Evolutionary conservation across 2,113 vertebrate species (phyloP).

Genomic region (Bambusicola thoracicus): DNA sequence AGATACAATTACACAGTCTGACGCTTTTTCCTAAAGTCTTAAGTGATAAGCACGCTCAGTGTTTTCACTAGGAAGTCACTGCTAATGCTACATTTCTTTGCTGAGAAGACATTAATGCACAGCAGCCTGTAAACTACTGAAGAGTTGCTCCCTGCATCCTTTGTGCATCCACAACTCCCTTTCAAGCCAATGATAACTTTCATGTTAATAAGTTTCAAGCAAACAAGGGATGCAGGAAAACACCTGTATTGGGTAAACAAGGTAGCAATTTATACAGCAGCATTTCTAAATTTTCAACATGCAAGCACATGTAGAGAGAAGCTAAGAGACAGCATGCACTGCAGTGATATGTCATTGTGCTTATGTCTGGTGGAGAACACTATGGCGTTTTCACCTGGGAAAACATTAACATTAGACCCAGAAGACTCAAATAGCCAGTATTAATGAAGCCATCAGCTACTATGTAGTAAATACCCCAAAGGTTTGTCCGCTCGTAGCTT

Average conservation of each 20-base stretch:
- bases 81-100: slow-evolving; percentile 65
- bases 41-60: slow-evolving; percentile 63
- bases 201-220: background rate
- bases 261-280: slow-evolving; percentile 46
- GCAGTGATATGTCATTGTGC: slow-evolving; percentile 44
- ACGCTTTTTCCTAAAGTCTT: slow-evolving; percentile 48
- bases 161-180: slow-evolving; percentile 2
- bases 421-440: slow-evolving; percentile 19
- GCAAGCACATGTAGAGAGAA: slow-evolving; percentile 23
- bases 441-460: slow-evolving; percentile 33
- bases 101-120: slow-evolving; percentile 47
- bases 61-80: slow-evolving; percentile 65
- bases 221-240: slow-evolving; percentile 2
- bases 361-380: slow-evolving; percentile 46
- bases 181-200: background rate
- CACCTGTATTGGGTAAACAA: slow-evolving; percentile 6
- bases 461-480: slow-evolving; percentile 11
- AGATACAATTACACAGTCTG: slow-evolving; percentile 42
- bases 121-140: slow-evolving; percentile 51
- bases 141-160: slow-evolving; percentile 17
- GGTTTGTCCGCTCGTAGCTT: background rate
- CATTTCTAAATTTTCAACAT: slow-evolving; percentile 41
- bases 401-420: background rate
- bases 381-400: slow-evolving; percentile 11
- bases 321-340: slow-evolving; percentile 39